A percentile compares a stretch with the other conserved stretches of the same genome.
phyloP scores from a whole-genome alignment of 2,888 invertebrate species.

The Mellilla xanthometata region DNA sequence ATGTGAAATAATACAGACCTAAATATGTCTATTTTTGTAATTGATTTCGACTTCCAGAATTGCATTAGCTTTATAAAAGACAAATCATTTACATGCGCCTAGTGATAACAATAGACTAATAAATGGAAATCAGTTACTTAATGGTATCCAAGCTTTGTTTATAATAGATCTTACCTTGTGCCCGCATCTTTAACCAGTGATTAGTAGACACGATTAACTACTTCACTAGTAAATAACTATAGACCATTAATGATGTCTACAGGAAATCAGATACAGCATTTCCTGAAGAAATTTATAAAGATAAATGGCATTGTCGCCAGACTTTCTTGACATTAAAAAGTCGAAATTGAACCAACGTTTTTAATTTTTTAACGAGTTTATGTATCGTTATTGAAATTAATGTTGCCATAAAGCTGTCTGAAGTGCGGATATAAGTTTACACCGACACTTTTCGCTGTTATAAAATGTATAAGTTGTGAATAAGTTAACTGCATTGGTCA shows the following conservation, averaged over 20 bases:
- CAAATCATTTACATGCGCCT: no score
- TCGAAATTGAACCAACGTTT: neutral
- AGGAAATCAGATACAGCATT: conserved; percentile 8
- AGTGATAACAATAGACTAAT: neutral
- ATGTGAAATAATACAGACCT: no score
- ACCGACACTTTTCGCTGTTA: conserved; percentile 13
- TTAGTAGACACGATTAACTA: neutral
- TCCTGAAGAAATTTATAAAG: conserved; percentile 11
- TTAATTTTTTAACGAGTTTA: conserved; percentile 18
- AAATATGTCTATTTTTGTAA: no score
- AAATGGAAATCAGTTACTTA: conserved; percentile 1
- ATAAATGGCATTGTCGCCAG: conserved; percentile 4
- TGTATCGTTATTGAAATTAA: conserved; percentile 21
- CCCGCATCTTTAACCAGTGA: neutral
- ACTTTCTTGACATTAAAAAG: conserved; percentile 14
- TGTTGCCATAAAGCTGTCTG: conserved; percentile 22
- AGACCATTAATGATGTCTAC: neutral
- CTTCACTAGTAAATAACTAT: neutral
- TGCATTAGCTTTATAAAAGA: no score
- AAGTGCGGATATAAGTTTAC: conserved; percentile 17
- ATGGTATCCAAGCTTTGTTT: neutral
- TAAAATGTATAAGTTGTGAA: conserved; percentile 5
- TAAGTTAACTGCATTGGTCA: conserved; percentile 3
- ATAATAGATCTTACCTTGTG: conserved; percentile 1
- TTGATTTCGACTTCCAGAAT: no score